Conservation (phyloP, 2,113 vertebrate genomes). For the Ginglymostoma cirratum region DNA sequence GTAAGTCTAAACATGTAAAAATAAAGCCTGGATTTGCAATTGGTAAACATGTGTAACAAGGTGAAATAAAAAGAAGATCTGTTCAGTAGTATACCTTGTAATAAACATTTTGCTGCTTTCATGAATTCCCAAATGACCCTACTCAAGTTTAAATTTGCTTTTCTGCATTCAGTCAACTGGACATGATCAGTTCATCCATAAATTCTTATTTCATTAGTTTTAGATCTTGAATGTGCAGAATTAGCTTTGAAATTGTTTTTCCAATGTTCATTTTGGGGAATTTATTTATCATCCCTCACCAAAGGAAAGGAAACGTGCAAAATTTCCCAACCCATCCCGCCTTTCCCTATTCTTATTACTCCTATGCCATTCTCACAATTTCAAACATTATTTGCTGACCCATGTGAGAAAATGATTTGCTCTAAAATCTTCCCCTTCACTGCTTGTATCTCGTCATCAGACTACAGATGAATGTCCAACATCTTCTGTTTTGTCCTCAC, state of each 20-base stretch:
- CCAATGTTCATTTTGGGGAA: background rate
- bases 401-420: background rate
- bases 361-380: background rate
- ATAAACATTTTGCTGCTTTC: conserved; percentile 13
- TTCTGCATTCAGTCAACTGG: background rate
- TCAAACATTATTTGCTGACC: background rate
- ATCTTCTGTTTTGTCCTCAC: background rate
- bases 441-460: background rate
- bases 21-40: background rate
- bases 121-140: background rate
- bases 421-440: background rate
- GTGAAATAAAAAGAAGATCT: background rate
- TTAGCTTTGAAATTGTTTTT: background rate
- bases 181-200: background rate
- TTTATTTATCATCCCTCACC: background rate
- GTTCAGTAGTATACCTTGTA: background rate
- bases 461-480: background rate
- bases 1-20: background rate
- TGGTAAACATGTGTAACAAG: background rate
- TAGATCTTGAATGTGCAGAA: background rate
- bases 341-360: background rate
- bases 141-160: background rate
- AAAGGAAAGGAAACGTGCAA: background rate
- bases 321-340: background rate
- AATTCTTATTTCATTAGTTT: background rate